These are phyloP conservation scores for Ptiloglossa arizonensis DNA, from an alignment of 1,140 invertebrate species.

Conservation along the genomic window DNA sequence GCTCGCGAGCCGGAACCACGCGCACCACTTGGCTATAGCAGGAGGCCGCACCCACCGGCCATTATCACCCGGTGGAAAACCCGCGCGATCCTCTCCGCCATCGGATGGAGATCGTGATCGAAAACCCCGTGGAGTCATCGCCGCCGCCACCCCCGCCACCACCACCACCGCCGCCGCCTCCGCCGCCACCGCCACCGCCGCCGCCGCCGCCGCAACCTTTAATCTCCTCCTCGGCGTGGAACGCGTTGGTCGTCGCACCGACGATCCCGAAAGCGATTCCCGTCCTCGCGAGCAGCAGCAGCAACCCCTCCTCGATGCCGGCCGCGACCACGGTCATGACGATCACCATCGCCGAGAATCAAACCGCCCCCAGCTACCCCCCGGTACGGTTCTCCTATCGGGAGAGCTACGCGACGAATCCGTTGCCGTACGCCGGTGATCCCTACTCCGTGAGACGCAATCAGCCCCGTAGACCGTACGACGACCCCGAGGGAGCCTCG, in stretches of 20 bases:
- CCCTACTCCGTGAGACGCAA: neutral
- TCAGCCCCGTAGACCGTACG: constrained; percentile 12
- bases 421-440: neutral
- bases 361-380: constrained; percentile 41
- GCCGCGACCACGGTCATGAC: constrained; percentile 23
- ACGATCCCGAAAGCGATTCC: neutral
- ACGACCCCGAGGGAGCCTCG: constrained; percentile 59
- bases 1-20: constrained; percentile 79
- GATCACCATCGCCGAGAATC: constrained; percentile 56
- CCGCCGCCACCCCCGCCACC: constrained; percentile 51
- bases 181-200: constrained; percentile 33
- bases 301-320: neutral
- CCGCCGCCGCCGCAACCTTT: neutral
- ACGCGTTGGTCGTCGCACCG: neutral
- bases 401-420: neutral
- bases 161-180: constrained; percentile 25
- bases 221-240: constrained; percentile 3
- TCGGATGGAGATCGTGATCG: constrained; percentile 80
- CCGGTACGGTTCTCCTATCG: constrained; percentile 26
- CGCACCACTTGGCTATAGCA: constrained; percentile 81
- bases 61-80: constrained; percentile 43
- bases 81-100: constrained; percentile 55
- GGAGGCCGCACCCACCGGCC: constrained; percentile 73
- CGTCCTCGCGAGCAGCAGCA: too few relatives aligned
- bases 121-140: constrained; percentile 68